Conservation (phyloP, 1,140 invertebrate species). For the Papilio polyxenes region DNA sequence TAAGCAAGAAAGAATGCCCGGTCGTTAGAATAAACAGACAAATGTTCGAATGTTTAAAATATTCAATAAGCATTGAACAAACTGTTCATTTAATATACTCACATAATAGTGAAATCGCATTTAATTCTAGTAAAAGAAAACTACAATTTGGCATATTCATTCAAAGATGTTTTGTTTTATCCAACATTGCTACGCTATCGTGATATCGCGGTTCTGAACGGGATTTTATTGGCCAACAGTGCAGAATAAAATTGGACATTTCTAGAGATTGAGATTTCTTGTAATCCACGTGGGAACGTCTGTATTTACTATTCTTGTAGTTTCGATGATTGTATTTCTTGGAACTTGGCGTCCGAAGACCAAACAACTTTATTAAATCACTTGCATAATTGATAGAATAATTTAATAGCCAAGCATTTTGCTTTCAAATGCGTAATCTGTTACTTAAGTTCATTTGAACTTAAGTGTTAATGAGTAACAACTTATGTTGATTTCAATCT, state of each 20-base stretch:
- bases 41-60: not conserved
- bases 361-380: too few species aligned
- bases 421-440: too few species aligned
- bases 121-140: not conserved
- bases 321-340: not conserved
- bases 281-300: not conserved
- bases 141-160: not conserved
- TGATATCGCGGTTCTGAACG: not conserved
- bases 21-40: not conserved
- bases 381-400: too few species aligned
- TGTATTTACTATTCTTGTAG: not conserved
- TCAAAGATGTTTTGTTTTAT: constrained; percentile 8
- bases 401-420: too few species aligned
- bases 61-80: not conserved
- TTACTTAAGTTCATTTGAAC: too few species aligned
- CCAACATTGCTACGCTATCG: not conserved
- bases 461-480: too few species aligned
- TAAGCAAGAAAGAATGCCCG: not conserved
- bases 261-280: constrained; percentile 1
- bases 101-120: not conserved
- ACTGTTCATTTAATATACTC: not conserved
- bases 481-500: too few species aligned
- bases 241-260: constrained; percentile 6
- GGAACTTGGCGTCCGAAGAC: not conserved
- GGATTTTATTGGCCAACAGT: not conserved